phyloP scores from a whole-genome alignment of 1,140 invertebrate species.

The Drosophila bocqueti region DNA sequence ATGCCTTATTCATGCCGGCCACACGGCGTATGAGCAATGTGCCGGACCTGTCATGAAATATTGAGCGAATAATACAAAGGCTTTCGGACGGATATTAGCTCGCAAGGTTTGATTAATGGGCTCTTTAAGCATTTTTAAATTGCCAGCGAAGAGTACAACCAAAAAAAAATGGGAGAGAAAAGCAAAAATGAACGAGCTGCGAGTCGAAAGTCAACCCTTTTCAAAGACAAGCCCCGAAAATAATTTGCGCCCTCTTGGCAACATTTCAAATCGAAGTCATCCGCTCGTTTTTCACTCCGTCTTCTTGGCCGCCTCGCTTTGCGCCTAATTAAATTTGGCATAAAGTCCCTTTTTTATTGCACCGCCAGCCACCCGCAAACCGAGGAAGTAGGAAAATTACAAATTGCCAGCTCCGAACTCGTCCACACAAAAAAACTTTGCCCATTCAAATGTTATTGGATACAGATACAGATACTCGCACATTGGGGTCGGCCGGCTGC shows the following conservation, averaged over 20 bases:
- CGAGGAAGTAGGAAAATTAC: slow-evolving; percentile 57
- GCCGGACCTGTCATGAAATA: slow-evolving; percentile 43
- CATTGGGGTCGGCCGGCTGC: slow-evolving; percentile 38
- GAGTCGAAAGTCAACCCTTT: slow-evolving; percentile 75
- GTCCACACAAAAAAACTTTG: slow-evolving; percentile 52
- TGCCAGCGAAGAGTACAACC: slow-evolving; percentile 7
- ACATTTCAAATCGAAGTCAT: slow-evolving; percentile 79
- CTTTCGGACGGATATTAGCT: slow-evolving; percentile 65
- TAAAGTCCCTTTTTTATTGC: slow-evolving; percentile 78
- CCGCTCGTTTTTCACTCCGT: slow-evolving; percentile 78
- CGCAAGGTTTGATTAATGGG: slow-evolving; percentile 73
- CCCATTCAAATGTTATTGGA: slow-evolving; percentile 73
- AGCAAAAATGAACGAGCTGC: slow-evolving; percentile 23
- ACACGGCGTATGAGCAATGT: slow-evolving; percentile 70
- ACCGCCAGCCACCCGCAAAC: slow-evolving; percentile 38
- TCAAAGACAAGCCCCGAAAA: slow-evolving; percentile 61
- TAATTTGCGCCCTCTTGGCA: slow-evolving; percentile 75
- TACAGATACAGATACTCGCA: slow-evolving; percentile 60
- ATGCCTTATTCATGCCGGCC: slow-evolving; percentile 38
- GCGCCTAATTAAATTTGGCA: slow-evolving; percentile 84
- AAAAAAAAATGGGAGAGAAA: background rate
- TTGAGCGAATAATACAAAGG: slow-evolving; percentile 41
- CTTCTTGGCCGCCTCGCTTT: slow-evolving; percentile 59
- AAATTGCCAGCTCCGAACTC: slow-evolving; percentile 51
- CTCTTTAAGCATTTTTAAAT: slow-evolving; percentile 61